Base-by-base conservation (phyloP, 2,113 vertebrate genomes). In the Tichodroma muraria region DNA sequence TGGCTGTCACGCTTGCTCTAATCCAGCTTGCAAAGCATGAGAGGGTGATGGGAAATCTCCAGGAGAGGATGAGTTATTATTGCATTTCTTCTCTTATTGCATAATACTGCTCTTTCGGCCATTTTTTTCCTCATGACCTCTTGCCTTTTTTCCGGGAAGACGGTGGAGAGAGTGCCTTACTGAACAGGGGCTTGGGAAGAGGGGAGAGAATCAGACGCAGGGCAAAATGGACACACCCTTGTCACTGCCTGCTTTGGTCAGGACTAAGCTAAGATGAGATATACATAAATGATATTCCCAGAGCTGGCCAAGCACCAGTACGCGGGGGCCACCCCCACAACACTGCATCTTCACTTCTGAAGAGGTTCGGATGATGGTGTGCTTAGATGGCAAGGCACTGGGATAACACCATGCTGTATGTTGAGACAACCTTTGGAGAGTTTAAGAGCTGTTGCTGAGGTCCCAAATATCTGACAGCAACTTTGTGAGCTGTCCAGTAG, bases 21-120 rank as follows among this genome's bases (percentile, higher is more conserved):
- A 88, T 85, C 80, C 53, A 37, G 61, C 9, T 50, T 35, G 85
- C 49, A 44, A 3, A 35, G 44, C 37, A 0, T 63, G 52, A 73
- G 52, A 73, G 40, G 54, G 85, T 50, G 60, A 28, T n/a, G 85
- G 90, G 71, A 81, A 44, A 52, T 71, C 60, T 80, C 66, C 28
- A 10, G 63, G 68, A 90, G 80, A 85, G 64, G 76, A 95, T 75
- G 94, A 88, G 72, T 91, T 93, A 50, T 95, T 84, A 76, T 73
- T 91, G 73, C 64, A 73, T 95, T 88, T 93, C 63, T 90, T 78
- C 77, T 90, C 44, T 82, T 84, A 80, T 95, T 95, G 89, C 94
- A 95, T 97, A 95, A 97, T 84, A n/a, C 72, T 33, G 35, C 44
- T 90, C 89, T 85, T 69, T 86, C 72, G 24, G 91, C 83, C 81